These are phyloP conservation scores for Clinocottus analis DNA, from an alignment of 2,113 vertebrate species.

Conservation along the genomic window DNA sequence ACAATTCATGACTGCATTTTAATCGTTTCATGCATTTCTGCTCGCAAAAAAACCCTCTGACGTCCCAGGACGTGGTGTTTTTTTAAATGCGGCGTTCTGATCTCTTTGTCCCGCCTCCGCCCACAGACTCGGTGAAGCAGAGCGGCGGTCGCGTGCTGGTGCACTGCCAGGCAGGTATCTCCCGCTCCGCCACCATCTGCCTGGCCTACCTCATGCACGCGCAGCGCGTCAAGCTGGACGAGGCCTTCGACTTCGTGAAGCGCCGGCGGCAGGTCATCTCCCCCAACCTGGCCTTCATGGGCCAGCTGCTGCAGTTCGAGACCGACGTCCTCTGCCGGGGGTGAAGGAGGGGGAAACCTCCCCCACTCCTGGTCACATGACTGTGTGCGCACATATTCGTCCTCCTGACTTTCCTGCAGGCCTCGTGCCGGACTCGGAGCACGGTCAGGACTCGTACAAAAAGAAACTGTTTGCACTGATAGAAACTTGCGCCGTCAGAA, in stretches of 20 bases:
- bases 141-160: slow-evolving; percentile 82
- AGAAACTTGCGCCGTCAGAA: not conserved
- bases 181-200: slow-evolving; percentile 86
- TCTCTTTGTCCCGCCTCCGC: slow-evolving; percentile 5
- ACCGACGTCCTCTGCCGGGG: slow-evolving; percentile 82
- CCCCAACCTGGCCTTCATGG: slow-evolving; percentile 86
- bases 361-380: not conserved
- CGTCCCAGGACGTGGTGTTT: not conserved
- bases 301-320: slow-evolving; percentile 86
- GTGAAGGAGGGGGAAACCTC: no score
- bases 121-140: slow-evolving; percentile 83
- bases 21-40: not conserved
- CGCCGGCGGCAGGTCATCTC: slow-evolving; percentile 83
- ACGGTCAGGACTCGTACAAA: no score
- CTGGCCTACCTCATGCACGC: slow-evolving; percentile 85
- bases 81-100: slow-evolving; percentile 13
- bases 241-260: slow-evolving; percentile 86
- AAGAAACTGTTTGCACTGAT: no score
- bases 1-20: not conserved
- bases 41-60: not conserved
- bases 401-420: not conserved
- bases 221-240: slow-evolving; percentile 79
- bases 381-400: no score
- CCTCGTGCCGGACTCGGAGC: no score
- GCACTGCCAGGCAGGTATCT: slow-evolving; percentile 86